Base-by-base conservation (phyloP, 2,888 invertebrate genomes). In the Iphiclides podalirius region DNA sequence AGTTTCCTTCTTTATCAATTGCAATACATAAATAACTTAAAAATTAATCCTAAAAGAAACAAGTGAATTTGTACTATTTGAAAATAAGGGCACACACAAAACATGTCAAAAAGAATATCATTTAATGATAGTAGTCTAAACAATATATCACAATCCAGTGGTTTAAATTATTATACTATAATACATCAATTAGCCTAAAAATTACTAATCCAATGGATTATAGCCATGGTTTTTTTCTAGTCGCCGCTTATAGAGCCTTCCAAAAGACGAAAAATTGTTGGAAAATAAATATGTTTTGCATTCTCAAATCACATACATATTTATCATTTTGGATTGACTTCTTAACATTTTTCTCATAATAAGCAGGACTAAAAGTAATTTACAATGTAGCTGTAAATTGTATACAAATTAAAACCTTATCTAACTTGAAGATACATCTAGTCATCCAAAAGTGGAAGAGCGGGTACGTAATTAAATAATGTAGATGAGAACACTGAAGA, bases 61-160 rank as follows among this genome's bases (percentile, higher is more conserved):
- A 51, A 28, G 11, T 12, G 17, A 31, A 31, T 44, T 49, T 49
- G 49, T 49, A 49, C 49, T 44, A 26, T 49, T 39, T 34, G 14
- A 23, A 35, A 49, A 44, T 39, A 13, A 49, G 34, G 26, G 34
- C 16, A 38, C 17, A 34, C 17, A 28, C 12, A 23, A 20, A 4
- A 6, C 3, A 44, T 15, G 6, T 38, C 16, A 23, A 34, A 38
- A 23, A 13, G 4, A 15, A 40, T 20, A 41, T 50, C 20, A 45
- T 50, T 50, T 50, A 40, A 50, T 50, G 31, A 50, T 35, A 28
- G 15, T 35, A 39, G 13, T 50, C 44, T 35, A 44, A 17, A 49
- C 16, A 48, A 28, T 23, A 39, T 44, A 50, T 45, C 45, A 50
- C 45, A 45, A 42, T 41, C 17, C 11, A 42, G 16, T 33, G 16